These are phyloP conservation scores for Chaetura pelagica DNA, from an alignment of 2,113 vertebrate species.

Conservation along the genomic window DNA sequence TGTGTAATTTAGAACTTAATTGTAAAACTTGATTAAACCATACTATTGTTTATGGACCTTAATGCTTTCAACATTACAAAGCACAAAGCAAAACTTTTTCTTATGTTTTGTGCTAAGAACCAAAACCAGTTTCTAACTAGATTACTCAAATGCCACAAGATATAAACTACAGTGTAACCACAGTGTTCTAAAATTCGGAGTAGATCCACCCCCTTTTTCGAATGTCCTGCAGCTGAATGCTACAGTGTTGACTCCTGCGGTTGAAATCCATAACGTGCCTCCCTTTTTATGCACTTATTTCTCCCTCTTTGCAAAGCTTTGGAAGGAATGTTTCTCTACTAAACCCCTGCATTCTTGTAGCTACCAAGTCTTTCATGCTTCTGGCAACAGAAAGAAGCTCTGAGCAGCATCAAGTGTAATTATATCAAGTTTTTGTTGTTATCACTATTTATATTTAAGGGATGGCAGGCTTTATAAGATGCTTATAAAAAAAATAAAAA, in stretches of 20 bases:
- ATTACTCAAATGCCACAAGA: not conserved
- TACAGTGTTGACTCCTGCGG: not conserved
- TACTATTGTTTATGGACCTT: constrained; percentile 8
- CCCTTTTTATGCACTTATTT: not conserved
- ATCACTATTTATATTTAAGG: not conserved
- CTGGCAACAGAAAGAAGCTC: not conserved
- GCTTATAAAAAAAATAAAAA: not conserved
- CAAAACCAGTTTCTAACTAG: constrained; percentile 12
- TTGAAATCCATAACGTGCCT: not conserved
- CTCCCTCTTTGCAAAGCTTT: not conserved
- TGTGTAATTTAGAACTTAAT: constrained; percentile 8
- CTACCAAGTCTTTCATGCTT: not conserved
- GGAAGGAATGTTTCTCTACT: not conserved
- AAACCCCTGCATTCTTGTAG: not conserved
- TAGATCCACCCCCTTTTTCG: not conserved
- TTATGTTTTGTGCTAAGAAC: not conserved
- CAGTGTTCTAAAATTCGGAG: constrained; percentile 25
- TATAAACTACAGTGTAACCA: not conserved
- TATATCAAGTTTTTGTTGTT: not conserved
- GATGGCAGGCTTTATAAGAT: not conserved
- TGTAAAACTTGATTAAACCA: constrained; percentile 58
- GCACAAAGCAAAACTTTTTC: not conserved
- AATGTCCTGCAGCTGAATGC: not conserved
- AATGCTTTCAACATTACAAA: constrained; percentile 45
- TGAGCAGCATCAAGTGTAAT: not conserved